Conservation (phyloP, 1,140 invertebrate genomes). For the Hylaeus volcanicus region DNA sequence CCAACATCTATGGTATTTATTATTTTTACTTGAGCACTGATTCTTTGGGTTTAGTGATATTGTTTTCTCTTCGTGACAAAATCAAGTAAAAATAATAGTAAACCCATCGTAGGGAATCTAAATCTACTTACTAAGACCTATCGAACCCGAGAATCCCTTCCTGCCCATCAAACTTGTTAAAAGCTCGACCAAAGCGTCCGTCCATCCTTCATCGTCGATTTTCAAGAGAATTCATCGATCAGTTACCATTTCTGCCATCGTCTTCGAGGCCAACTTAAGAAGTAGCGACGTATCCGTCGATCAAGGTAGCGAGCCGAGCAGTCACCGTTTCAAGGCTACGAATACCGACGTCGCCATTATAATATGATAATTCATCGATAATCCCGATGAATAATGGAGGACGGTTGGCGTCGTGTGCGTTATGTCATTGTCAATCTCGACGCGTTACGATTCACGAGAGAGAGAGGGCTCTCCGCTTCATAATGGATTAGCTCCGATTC, state of each 20-base stretch:
- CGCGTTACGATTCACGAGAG: conserved; percentile 41
- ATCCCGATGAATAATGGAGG: conserved; percentile 76
- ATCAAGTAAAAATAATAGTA: no score
- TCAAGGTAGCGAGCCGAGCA: conserved; percentile 7
- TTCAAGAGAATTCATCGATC: neutral
- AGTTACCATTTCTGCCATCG: neutral
- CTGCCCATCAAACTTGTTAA: no score
- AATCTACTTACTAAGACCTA: no score
- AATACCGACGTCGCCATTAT: conserved; percentile 71
- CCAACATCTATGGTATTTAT: no score
- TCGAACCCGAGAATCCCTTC: no score
- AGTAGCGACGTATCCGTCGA: conserved; percentile 7
- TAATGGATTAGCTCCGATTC: conserved; percentile 67
- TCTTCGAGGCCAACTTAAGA: neutral
- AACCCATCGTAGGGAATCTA: no score
- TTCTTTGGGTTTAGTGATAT: no score
- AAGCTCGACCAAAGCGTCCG: no score
- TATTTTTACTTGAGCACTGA: no score
- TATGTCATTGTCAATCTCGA: conserved; percentile 74
- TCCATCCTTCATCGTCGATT: neutral
- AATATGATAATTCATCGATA: conserved; percentile 77
- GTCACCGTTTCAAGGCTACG: conserved; percentile 47
- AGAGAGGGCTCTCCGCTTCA: conserved; percentile 58
- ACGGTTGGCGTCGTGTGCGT: conserved; percentile 62
- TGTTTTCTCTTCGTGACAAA: no score